These are phyloP conservation scores for Hydrolagus affinis DNA, from an alignment of 2,113 vertebrate species.

Conservation along the genomic window DNA sequence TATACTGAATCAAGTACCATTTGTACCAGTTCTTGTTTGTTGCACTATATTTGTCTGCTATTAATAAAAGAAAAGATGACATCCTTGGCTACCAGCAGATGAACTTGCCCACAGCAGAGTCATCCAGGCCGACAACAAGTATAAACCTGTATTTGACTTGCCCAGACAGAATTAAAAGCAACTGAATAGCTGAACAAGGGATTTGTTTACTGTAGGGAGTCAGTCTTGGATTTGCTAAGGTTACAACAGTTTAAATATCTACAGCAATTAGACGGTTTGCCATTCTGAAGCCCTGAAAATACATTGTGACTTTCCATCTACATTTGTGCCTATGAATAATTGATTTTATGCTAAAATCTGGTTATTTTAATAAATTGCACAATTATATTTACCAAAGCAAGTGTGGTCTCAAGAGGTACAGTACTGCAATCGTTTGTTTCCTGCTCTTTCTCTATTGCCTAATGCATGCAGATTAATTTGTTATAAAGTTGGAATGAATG, in stretches of 20 bases:
- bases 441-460: background rate
- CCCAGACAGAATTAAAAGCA: constrained; percentile 26
- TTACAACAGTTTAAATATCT: constrained; percentile 2
- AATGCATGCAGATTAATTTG: background rate
- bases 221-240: constrained; percentile 20
- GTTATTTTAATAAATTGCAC: background rate
- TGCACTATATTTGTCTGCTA: background rate
- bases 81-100: constrained; percentile 15
- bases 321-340: no score
- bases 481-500: background rate
- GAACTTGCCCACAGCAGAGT: constrained; percentile 17
- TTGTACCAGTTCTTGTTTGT: constrained; percentile 15
- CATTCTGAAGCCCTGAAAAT: background rate
- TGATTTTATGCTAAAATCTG: background rate
- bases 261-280: background rate
- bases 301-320: background rate
- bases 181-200: constrained; percentile 1
- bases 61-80: constrained; percentile 2
- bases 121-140: constrained; percentile 7
- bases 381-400: background rate
- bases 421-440: background rate
- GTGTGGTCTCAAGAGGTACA: background rate
- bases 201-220: constrained; percentile 30
- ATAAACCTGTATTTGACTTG: constrained; percentile 24
- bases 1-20: constrained; percentile 14